phyloP scores from a whole-genome alignment of 1,140 invertebrate species.

The Dryas iulia region DNA sequence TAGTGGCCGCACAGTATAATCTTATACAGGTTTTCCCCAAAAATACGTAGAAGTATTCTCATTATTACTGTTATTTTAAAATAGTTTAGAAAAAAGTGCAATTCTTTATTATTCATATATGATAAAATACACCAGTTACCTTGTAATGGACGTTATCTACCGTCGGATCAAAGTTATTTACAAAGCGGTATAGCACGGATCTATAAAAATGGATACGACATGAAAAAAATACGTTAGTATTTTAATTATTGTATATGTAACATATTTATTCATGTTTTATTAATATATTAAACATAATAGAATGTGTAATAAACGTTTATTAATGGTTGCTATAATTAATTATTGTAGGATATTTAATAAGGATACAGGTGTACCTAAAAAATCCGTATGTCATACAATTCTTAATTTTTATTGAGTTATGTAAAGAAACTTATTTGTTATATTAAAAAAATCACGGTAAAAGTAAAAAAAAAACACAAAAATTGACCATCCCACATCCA shows the following conservation, averaged over 20 bases:
- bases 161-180: conserved; percentile 56
- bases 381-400: too few species aligned
- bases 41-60: conserved; percentile 9
- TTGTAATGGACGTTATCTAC: conserved; percentile 61
- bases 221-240: too few species aligned
- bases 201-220: conserved; percentile 40
- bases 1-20: conserved; percentile 15
- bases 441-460: too few species aligned
- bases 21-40: conserved; percentile 33
- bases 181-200: conserved; percentile 53
- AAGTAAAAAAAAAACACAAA: not conserved
- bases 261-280: not conserved
- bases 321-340: too few species aligned
- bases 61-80: conserved; percentile 34
- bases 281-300: not conserved
- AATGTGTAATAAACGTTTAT: not conserved
- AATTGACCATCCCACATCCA: conserved; percentile 30
- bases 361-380: too few species aligned
- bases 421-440: too few species aligned
- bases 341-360: too few species aligned
- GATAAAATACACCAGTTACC: conserved; percentile 53
- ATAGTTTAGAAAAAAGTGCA: conserved; percentile 51
- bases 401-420: too few species aligned
- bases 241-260: too few species aligned
- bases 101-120: conserved; percentile 65